Percentiles rank a stretch among this genome's conserved stretches.
These are phyloP conservation scores for Melanotaenia trifasciata DNA, from an alignment of 2,797 vertebrate species.

Conservation along the genomic window DNA sequence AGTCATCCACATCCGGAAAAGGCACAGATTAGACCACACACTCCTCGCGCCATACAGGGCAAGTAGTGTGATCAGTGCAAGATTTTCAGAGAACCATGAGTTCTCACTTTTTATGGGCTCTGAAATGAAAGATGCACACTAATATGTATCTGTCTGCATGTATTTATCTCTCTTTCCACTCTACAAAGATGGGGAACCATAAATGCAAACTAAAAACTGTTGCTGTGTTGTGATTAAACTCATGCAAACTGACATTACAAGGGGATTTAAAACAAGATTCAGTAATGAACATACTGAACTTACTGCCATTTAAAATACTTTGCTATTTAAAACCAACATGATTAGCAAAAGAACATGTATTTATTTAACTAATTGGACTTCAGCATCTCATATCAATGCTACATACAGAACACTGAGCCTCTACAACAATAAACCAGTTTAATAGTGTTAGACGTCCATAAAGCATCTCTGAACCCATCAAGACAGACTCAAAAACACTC, in stretches of 20 bases:
- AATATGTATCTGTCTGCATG: slow-evolving; percentile 1
- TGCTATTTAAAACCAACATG: no score
- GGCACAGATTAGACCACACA: slow-evolving; percentile 28
- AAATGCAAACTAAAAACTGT: not conserved
- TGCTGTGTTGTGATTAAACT: not conserved
- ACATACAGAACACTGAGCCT: no score
- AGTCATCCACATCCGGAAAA: slow-evolving; percentile 41
- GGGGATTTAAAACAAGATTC: not conserved
- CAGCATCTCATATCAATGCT: no score
- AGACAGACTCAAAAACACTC: no score
- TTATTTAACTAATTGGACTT: no score
- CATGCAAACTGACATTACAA: not conserved
- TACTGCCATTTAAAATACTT: no score
- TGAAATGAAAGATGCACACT: slow-evolving; percentile 8
- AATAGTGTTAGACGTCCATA: no score
- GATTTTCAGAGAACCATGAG: slow-evolving; percentile 36
- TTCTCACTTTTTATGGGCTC: slow-evolving; percentile 26
- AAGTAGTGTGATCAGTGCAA: slow-evolving; percentile 23
- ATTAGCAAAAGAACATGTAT: no score
- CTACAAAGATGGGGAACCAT: not conserved
- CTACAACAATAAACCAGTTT: no score
- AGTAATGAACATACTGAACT: not conserved
- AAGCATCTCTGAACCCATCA: no score
- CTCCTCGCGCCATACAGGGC: slow-evolving; percentile 23
- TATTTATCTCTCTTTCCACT: not conserved